These are phyloP conservation scores for Eledona agricola DNA, from an alignment of 2,888 invertebrate genomes.

Conservation along the genomic window DNA sequence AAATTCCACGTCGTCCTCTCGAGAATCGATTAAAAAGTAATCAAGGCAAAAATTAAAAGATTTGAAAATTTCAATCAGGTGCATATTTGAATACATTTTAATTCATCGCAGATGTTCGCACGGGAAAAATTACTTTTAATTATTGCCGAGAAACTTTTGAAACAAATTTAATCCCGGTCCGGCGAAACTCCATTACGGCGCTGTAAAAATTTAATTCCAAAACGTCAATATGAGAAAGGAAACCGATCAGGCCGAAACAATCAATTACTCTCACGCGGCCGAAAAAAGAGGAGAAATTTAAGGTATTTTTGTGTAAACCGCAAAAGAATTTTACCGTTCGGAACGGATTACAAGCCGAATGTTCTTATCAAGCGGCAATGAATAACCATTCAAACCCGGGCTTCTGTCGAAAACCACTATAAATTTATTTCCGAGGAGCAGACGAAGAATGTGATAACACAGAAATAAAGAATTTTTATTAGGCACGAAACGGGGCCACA, in stretches of 20 bases:
- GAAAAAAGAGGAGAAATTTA: conserved; percentile 24
- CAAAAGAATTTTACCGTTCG: conserved; percentile 30
- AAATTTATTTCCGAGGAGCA: conserved; percentile 38
- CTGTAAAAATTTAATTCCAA: conserved; percentile 29
- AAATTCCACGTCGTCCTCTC: no score
- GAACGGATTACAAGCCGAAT: conserved; percentile 34
- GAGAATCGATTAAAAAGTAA: conserved; percentile 43
- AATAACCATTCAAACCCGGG: conserved; percentile 35
- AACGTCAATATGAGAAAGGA: conserved; percentile 7
- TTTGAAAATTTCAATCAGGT: conserved; percentile 41
- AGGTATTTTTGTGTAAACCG: conserved; percentile 21
- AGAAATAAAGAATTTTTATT: conserved; percentile 39
- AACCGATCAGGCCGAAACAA: conserved; percentile 13
- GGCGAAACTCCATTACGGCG: conserved; percentile 23
- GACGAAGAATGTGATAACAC: conserved; percentile 33
- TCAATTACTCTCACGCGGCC: conserved; percentile 15
- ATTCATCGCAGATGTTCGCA: conserved; percentile 32
- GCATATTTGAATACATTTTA: conserved; percentile 43
- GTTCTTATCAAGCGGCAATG: conserved; percentile 39
- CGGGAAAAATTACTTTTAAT: conserved; percentile 32
- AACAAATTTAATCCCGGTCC: conserved; percentile 22
- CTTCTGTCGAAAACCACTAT: conserved; percentile 39
- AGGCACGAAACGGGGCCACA: conserved; percentile 27
- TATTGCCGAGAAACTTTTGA: conserved; percentile 25
- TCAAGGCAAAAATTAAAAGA: conserved; percentile 37